phyloP scores from a whole-genome alignment of 2,113 vertebrate species.

The Pedionomus torquatus region DNA sequence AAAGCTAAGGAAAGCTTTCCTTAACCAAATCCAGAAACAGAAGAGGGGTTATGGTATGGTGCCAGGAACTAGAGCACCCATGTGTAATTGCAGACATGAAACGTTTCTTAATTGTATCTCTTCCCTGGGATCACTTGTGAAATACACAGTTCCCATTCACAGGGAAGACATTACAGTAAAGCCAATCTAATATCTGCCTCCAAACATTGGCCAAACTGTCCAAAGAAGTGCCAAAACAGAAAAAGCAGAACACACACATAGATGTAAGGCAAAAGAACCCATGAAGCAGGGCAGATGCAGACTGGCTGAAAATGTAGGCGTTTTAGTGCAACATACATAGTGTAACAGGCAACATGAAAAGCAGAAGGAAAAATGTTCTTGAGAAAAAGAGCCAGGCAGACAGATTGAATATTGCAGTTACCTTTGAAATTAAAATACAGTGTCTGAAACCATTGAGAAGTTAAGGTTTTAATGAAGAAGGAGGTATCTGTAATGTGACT shows the following conservation, averaged over 20 bases:
- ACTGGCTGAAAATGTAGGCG: neutral
- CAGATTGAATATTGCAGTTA: neutral
- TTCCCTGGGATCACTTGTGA: neutral
- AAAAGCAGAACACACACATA: neutral
- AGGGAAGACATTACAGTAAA: neutral
- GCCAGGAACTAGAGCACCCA: neutral
- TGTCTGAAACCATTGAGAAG: neutral
- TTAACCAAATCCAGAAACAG: neutral
- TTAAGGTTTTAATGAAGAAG: slow-evolving; percentile 23
- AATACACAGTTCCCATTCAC: neutral
- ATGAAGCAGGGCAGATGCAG: neutral
- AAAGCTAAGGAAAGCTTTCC: neutral
- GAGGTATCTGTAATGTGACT: neutral
- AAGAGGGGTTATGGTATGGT: neutral
- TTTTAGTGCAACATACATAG: neutral
- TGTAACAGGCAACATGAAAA: neutral
- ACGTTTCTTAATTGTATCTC: slow-evolving; percentile 12
- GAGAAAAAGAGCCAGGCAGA: neutral
- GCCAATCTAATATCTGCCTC: neutral
- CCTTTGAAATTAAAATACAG: slow-evolving; percentile 10
- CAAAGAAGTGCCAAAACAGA: neutral
- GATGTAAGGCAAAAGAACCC: neutral
- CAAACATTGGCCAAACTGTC: neutral
- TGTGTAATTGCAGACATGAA: neutral
- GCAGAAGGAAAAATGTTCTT: neutral